Evolutionary conservation across 1,140 invertebrate genomes (phyloP).

Genomic region (Arctopsyche grandis): DNA sequence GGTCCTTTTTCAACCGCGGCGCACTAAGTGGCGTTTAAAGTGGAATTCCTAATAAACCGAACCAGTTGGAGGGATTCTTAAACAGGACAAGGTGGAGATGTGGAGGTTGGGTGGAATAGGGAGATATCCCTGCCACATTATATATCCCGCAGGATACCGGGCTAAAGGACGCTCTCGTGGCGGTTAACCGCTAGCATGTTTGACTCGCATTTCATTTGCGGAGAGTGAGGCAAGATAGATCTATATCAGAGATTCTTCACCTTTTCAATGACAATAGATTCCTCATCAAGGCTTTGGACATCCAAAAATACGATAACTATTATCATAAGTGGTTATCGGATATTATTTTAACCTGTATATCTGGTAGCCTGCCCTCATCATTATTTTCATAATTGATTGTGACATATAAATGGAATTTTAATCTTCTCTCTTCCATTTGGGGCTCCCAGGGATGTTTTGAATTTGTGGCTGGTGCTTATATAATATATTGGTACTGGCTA

Average conservation of each 20-base stretch:
- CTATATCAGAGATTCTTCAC: not conserved
- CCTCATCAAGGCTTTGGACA: not conserved
- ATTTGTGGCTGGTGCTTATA: too few species aligned
- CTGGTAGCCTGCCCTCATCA: too few species aligned
- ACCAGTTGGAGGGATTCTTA: not conserved
- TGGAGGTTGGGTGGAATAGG: not conserved
- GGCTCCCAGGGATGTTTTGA: too few species aligned
- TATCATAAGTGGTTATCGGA: too few species aligned
- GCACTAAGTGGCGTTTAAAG: not conserved
- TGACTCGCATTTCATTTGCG: not conserved
- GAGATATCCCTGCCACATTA: not conserved
- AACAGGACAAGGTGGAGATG: not conserved
- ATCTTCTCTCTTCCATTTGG: too few species aligned
- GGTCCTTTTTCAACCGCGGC: not conserved
- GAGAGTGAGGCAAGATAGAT: not conserved
- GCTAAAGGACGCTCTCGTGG: not conserved
- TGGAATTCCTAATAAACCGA: not conserved
- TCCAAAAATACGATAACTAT: too few species aligned
- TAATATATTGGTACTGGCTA: too few species aligned
- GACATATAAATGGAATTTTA: too few species aligned
- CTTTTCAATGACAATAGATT: too few species aligned
- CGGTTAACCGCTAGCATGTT: not conserved
- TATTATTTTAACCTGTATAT: too few species aligned
- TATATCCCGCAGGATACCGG: not conserved
- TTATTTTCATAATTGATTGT: too few species aligned